Evolutionary conservation across 2,113 vertebrate species (phyloP), one percentile per base, ranked within the genome.

Genomic region (Cisticola juncidis): DNA sequence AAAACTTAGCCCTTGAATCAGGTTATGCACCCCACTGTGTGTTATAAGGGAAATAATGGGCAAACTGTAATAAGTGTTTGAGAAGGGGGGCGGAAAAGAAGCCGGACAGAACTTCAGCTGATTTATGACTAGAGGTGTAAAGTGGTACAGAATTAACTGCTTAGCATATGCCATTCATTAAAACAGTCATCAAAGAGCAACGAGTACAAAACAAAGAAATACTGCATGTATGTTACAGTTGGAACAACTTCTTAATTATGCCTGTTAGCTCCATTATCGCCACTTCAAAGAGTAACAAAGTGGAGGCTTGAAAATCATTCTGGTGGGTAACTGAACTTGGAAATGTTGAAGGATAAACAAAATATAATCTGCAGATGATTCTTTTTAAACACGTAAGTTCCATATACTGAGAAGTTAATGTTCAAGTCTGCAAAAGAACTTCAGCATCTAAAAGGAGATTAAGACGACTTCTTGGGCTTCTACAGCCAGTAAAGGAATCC

Each of bases 151-250:
- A 92, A 93, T 74, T 74, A 94, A 93, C 40, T 45, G 56, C 60
- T 90, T 93, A 88, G 53, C 50, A 56, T 57, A 65, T 35, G 56
- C 82, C 42, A 65, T 57, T 87, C 60, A 74, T 96, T 93, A 92
- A 87, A 93, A n/a, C 54, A 73, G 51, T 38, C 81, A 81, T 61
- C 25, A 5, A 94, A 95, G 62, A 69, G 40, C 62, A 85, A 65
- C 68, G 83, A 88, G 58, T 29, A 64, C 45, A 87, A 81, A 91
- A 80, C 53, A 86, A 73, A 91, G 86, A 76, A 92, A 91, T 33
- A 33, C 18, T 71, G 70, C 21, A 35, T 31, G 62, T n/a, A 40
- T 65, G 74, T 72, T 92, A 88, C 61, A 58, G 56, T 33, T 85
- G 50, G 47, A 90, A 79, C 38, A 82, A 81, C n/a, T 56, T 68